phyloP scores from a whole-genome alignment of 2,888 invertebrate species.

The Lasioglossum lativentre region DNA sequence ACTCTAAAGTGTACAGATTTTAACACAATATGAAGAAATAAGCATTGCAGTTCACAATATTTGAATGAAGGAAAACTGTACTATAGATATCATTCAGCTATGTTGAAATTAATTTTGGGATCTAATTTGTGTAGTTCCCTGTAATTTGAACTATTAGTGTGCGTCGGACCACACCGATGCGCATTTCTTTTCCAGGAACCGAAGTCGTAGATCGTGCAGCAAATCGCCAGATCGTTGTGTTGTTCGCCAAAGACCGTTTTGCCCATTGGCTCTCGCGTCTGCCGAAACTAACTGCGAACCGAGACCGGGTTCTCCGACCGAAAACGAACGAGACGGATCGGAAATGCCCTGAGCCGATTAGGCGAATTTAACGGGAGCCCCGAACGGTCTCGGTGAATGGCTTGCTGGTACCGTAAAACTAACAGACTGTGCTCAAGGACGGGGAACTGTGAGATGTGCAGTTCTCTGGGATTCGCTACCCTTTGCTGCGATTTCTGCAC shows the following conservation, averaged over 20 bases:
- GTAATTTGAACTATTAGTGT: too few species aligned
- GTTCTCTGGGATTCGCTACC: not conserved
- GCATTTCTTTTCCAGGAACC: slow-evolving; percentile 56
- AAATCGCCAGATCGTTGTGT: slow-evolving; percentile 49
- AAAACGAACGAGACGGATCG: slow-evolving; percentile 11
- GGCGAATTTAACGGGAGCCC: slow-evolving; percentile 38
- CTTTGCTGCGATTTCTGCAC: not conserved
- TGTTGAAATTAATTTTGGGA: too few species aligned
- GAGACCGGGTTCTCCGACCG: not conserved
- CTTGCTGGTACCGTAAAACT: slow-evolving; percentile 29
- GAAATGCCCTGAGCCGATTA: slow-evolving; percentile 12
- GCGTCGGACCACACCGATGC: slow-evolving; percentile 45
- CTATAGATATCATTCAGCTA: too few species aligned
- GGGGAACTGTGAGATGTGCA: not conserved
- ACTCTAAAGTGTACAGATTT: too few species aligned
- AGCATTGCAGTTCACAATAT: too few species aligned
- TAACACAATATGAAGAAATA: too few species aligned
- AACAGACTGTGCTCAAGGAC: slow-evolving; percentile 28
- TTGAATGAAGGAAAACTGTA: too few species aligned
- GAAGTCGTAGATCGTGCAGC: slow-evolving; percentile 63
- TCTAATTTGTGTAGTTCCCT: too few species aligned
- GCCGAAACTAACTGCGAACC: not conserved
- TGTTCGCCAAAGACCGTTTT: not conserved
- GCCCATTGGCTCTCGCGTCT: not conserved
- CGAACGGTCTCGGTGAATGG: slow-evolving; percentile 22